Base-by-base conservation (phyloP, 2,797 vertebrate genomes). In the Odontamblyopus rebecca region DNA sequence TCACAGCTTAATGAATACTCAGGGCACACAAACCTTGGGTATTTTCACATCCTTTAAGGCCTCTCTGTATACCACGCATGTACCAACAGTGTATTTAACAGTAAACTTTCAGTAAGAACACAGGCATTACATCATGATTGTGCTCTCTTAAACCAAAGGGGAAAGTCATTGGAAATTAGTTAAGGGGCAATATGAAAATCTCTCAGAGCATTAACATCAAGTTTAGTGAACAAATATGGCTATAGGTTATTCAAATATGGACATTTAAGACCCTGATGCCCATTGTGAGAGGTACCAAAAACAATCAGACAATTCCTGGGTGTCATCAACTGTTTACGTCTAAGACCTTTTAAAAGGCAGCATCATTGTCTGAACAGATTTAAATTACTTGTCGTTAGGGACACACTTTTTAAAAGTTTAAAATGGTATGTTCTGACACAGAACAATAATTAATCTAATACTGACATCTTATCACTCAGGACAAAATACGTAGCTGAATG, bases 401-500 rank as follows among this genome's bases (percentile, higher is more conserved):
- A 89, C 78, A 82, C 80, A 90, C 87, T 92, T 93, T 89, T 89
- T 91, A 87, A 93, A 90, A 91, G 91, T 89, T 85, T 86, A 86
- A 93, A 88, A 84, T 19, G 23, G 35, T 23, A 92, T 93, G 94
- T 94, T 95, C 94, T 95, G 94, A 95, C 94, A 93, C 94, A 94
- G 94, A 95, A 94, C 94, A 86, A 91, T 91, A 89, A 89, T 86
- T 80, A 80, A 89, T 89, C 84, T 77, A 86, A 86, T 74, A 85
- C 86, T 83, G 77, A 83, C 78, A 87, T 86, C 85, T 86, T 81
- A 91, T 82, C 83, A 82, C 84, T 85, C 74, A 72, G 88, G 83
- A 89, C 86, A 88, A 86, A 86, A 80, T 81, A 84, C 77, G 83
- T 82, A 76, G 29, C 23, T 76, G 73, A 29, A 16, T 12, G 19